Percentiles rank a stretch among this genome's conserved stretches.
phyloP scores from a whole-genome alignment of 2,888 invertebrate genomes.

The Gymnoscelis rufifasciata region DNA sequence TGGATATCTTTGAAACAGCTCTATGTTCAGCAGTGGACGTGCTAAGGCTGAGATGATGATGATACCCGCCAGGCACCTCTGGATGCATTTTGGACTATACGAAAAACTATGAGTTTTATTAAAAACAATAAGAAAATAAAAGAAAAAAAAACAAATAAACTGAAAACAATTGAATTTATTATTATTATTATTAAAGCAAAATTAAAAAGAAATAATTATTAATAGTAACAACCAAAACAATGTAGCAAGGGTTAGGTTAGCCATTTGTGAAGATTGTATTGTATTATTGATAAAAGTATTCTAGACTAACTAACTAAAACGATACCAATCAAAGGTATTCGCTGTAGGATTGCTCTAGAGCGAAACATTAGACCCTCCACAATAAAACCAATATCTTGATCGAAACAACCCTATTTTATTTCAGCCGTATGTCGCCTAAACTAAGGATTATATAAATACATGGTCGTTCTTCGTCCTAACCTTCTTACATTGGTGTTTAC shows the following conservation, averaged over 20 bases:
- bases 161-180: slow-evolving; percentile 61
- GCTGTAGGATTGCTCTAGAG: not conserved
- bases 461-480: slow-evolving; percentile 18
- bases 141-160: slow-evolving; percentile 26
- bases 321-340: too few species aligned
- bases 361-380: not conserved
- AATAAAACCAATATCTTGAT: slow-evolving; percentile 34
- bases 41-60: too few species aligned
- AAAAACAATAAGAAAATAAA: too few species aligned
- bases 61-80: too few species aligned
- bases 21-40: too few species aligned
- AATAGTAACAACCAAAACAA: slow-evolving; percentile 18
- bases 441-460: slow-evolving; percentile 27
- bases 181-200: slow-evolving; percentile 28
- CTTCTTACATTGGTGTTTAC: slow-evolving; percentile 18
- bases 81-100: too few species aligned
- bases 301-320: not conserved
- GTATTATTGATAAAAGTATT: not conserved
- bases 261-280: slow-evolving; percentile 4
- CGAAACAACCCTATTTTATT: slow-evolving; percentile 43
- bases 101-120: too few species aligned
- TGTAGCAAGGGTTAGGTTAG: not conserved
- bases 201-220: slow-evolving; percentile 32
- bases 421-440: slow-evolving; percentile 33
- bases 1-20: too few species aligned